phyloP scores from a whole-genome alignment of 1,140 invertebrate species.

The Drosophila bocqueti region DNA sequence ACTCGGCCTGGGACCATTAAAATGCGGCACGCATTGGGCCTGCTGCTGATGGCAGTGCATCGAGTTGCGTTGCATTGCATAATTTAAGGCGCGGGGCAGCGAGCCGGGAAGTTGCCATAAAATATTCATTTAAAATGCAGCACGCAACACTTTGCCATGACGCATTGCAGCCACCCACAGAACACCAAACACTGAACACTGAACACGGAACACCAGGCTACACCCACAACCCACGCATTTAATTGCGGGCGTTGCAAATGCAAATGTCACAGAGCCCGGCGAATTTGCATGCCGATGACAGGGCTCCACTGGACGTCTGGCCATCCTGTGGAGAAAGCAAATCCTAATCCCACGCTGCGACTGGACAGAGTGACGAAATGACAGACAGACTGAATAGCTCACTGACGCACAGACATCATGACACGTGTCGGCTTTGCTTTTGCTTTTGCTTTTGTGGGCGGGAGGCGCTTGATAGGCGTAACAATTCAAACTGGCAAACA shows the following conservation, averaged over 20 bases:
- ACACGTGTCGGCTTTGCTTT: constrained; percentile 24
- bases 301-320: constrained; percentile 51
- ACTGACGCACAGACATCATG: constrained; percentile 12
- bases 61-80: constrained; percentile 74
- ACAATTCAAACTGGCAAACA: constrained; percentile 50
- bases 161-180: constrained; percentile 45
- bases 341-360: constrained; percentile 45
- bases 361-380: constrained; percentile 26
- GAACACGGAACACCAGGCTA: neutral
- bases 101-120: constrained; percentile 65
- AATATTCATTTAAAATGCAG: constrained; percentile 82
- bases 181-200: neutral
- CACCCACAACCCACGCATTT: constrained; percentile 45
- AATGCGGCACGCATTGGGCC: constrained; percentile 75
- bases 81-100: constrained; percentile 67
- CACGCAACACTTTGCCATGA: constrained; percentile 80
- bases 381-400: constrained; percentile 1
- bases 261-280: constrained; percentile 44
- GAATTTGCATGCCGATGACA: constrained; percentile 60
- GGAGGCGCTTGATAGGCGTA: constrained; percentile 28
- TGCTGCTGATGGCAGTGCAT: constrained; percentile 46
- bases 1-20: constrained; percentile 52
- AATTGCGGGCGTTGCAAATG: constrained; percentile 59
- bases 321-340: constrained; percentile 35
- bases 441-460: constrained; percentile 23